Base-by-base conservation (phyloP, 1,140 invertebrate species). In the Zaprionus capensis region DNA sequence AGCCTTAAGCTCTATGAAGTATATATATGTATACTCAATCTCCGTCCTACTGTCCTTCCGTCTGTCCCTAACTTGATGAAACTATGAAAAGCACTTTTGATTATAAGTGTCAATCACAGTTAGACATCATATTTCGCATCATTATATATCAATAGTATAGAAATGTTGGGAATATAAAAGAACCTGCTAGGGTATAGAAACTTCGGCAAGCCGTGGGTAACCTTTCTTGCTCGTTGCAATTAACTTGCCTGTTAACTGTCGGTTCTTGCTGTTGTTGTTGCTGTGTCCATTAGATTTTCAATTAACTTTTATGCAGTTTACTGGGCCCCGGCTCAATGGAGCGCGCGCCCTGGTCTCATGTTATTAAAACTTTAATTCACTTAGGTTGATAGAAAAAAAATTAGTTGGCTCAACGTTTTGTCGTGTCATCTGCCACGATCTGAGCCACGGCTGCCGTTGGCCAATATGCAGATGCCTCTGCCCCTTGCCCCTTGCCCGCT, bases 321-420 rank as follows among this genome's bases (percentile, higher is more conserved):
- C 38, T 34, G 36, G 26, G 31, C 65, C 31, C 65, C 31, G 53
- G 63, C 70, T 81, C 59, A 64, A 75, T 53, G 67, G 81, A 53
- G 62, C 55, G 15, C 49, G 14, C 26, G 63, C 55, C 44, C 69
- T 78, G 58, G 55, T 69, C 58, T 69, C 58, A 51, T 75, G 85
- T 85, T 88, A 88, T 88, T 88, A 88, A 90, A 88, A 90, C 78
- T 77, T 90, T 76, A 85, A 88, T 90, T 90, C 85, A 90, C 70
- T 88, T 90, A 81, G 61, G 41, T 61, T 77, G 44, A 71, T 72
- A 67, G 65, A 51, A 77, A 79, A 71, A 80, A 80, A 78, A 84
- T 71, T 72, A 81, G 63, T 77, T 78, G 65, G 70, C 59, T 69
- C 49, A 67, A 73, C 74, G 53, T 71, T 78, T 74, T 75, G 46